phyloP scores from a whole-genome alignment of 2,888 invertebrate genomes.

The Pristionchus fissidentatus region DNA sequence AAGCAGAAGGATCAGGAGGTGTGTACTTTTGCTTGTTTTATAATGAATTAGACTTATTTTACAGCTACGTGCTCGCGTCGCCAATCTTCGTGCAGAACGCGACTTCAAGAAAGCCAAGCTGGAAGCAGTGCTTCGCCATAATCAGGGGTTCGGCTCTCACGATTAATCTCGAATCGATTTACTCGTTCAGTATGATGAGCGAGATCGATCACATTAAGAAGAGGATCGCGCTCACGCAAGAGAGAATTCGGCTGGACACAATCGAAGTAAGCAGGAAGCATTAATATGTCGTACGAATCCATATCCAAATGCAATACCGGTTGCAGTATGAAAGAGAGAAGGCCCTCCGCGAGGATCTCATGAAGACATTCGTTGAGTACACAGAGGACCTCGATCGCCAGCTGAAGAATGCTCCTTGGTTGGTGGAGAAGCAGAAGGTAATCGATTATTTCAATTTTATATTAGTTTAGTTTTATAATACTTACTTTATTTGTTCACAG shows the following conservation, averaged over 20 bases:
- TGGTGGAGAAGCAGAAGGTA: slow-evolving; percentile 24
- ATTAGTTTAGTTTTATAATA: not conserved
- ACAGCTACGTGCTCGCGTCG: not conserved
- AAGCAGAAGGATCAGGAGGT: slow-evolving; percentile 8
- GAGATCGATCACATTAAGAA: slow-evolving; percentile 14
- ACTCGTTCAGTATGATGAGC: not conserved
- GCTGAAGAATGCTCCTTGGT: not conserved
- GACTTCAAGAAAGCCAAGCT: slow-evolving; percentile 11
- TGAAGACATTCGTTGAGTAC: not conserved
- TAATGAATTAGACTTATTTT: not conserved
- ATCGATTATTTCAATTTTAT: not conserved
- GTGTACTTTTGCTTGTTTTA: not conserved
- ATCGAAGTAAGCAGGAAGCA: not conserved
- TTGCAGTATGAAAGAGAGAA: slow-evolving; percentile 24
- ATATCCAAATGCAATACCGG: not conserved
- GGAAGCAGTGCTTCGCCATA: slow-evolving; percentile 12
- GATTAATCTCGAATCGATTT: not conserved
- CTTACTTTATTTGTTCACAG: not conserved
- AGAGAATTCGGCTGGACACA: not conserved
- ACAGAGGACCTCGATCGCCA: slow-evolving; percentile 17
- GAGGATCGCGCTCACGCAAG: not conserved
- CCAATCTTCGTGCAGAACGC: not conserved
- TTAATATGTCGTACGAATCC: no score
- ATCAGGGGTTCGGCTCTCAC: not conserved
- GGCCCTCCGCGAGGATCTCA: slow-evolving; percentile 3